Base-by-base conservation (phyloP, 2,113 vertebrate genomes). In the Rutilus rutilus region DNA sequence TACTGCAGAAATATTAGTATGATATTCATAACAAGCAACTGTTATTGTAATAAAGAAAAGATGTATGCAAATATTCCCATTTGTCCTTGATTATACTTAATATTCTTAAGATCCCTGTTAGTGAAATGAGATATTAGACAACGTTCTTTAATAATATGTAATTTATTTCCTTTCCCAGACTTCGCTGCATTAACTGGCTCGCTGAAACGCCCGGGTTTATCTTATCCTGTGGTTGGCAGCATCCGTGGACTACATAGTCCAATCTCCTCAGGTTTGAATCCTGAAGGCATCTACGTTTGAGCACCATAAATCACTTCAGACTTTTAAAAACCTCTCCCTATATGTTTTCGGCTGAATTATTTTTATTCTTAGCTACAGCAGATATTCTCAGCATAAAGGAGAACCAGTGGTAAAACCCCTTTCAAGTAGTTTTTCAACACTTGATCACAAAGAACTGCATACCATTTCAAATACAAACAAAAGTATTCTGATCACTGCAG, bases 251-350 rank as follows among this genome's bases (percentile, higher is more conserved):
- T 99, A 8, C 97, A 97, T 90, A 98, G 95, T 78, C 96, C 97
- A 4, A 91, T 97, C 81, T 96, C 95, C 0, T 97, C 97, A 47
- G 95, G 96, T 65, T 96, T 99, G 86, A 99, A 99, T 91, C 98
- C 98, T 0, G 98, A 99, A 91, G 98, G 98, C 77, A 99, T 99
- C 92, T 99, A 99, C 17, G 98, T 99, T 92, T 99, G 94, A 97
- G 89, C 83, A 62, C 36, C 42, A 39, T 42, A 15, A 57, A 11
- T 36, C 12, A 33, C 33, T 60, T 60, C 50, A 85, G 69, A 33
- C 27, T 36, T 33, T 67, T 42, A 23, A 45, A 10, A 74, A 67
- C 47, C n/a, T 52, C 12, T 74, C 52, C 36, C 8, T 30, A 67
- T 19, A 36, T 19, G 65, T 67, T 67, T 19, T 33, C 3, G 2